These are phyloP conservation scores for Zingel zingel DNA, from an alignment of 2,113 vertebrate genomes.

Conservation along the genomic window DNA sequence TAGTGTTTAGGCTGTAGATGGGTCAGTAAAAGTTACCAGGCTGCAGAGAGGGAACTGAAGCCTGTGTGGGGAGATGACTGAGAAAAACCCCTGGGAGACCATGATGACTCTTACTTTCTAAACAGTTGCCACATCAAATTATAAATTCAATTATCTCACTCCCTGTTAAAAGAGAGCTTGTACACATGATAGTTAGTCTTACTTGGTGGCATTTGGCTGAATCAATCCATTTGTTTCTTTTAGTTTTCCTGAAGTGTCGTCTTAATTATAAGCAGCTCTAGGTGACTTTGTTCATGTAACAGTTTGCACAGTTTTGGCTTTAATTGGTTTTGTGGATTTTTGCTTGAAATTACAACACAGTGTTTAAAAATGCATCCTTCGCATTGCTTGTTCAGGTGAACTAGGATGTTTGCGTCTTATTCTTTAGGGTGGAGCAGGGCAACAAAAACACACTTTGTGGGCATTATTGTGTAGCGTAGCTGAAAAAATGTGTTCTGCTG, in stretches of 20 bases:
- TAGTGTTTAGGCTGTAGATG: constrained; percentile 6
- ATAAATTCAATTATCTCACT: neutral
- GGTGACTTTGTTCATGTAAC: neutral
- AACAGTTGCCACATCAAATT: constrained; percentile 1
- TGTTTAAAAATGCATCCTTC: constrained; percentile 9
- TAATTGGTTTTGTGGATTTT: constrained; percentile 22
- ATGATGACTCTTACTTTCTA: neutral
- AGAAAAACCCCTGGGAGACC: neutral
- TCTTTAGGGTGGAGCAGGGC: constrained; percentile 16
- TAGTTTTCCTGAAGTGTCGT: neutral
- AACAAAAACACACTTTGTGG: constrained; percentile 21
- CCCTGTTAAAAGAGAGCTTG: neutral
- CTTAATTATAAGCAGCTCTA: neutral
- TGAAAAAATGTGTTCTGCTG: neutral
- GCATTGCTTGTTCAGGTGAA: constrained; percentile 32
- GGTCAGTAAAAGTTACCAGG: constrained; percentile 8
- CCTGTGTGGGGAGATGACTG: neutral
- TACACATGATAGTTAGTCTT: neutral
- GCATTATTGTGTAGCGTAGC: constrained; percentile 22
- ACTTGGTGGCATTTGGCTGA: neutral
- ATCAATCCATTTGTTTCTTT: neutral
- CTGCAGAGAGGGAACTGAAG: constrained; percentile 18
- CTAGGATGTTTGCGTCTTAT: constrained; percentile 12
- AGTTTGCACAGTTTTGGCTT: constrained; percentile 7
- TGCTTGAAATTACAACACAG: neutral